Conservation (phyloP, 2,888 invertebrate genomes). For the Callimorpha dominula region DNA sequence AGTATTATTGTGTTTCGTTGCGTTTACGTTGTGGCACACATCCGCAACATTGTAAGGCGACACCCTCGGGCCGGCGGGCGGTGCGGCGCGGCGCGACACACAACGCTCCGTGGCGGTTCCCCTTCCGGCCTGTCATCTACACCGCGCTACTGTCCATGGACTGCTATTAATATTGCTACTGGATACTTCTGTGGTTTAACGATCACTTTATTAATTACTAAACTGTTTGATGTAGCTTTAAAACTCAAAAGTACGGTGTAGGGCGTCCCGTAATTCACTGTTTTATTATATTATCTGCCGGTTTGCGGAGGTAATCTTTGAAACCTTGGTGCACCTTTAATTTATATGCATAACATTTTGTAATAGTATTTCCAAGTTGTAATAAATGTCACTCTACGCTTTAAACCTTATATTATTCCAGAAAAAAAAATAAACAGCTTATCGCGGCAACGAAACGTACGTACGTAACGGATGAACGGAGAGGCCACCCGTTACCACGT, state of each 20-base stretch:
- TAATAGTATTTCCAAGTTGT: too few species aligned
- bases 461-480: too few species aligned
- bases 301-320: not conserved
- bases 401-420: too few species aligned
- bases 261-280: not conserved
- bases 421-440: too few species aligned
- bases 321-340: too few species aligned
- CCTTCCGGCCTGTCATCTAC: conserved; percentile 41
- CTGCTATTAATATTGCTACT: conserved; percentile 32
- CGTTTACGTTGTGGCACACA: conserved; percentile 3
- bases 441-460: too few species aligned
- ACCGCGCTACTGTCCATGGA: conserved; percentile 9
- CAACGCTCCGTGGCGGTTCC: conserved; percentile 19
- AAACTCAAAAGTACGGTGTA: not conserved
- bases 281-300: not conserved
- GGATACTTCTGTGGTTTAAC: conserved; percentile 19
- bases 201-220: conserved; percentile 15
- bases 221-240: conserved; percentile 21
- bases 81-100: conserved; percentile 8
- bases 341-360: too few species aligned
- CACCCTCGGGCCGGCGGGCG: conserved; percentile 39
- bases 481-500: too few species aligned
- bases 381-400: too few species aligned
- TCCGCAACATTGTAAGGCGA: conserved; percentile 47
- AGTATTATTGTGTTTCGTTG: not conserved